phyloP scores from a whole-genome alignment of 2,888 invertebrate species.

The Metallyticus violacea region DNA sequence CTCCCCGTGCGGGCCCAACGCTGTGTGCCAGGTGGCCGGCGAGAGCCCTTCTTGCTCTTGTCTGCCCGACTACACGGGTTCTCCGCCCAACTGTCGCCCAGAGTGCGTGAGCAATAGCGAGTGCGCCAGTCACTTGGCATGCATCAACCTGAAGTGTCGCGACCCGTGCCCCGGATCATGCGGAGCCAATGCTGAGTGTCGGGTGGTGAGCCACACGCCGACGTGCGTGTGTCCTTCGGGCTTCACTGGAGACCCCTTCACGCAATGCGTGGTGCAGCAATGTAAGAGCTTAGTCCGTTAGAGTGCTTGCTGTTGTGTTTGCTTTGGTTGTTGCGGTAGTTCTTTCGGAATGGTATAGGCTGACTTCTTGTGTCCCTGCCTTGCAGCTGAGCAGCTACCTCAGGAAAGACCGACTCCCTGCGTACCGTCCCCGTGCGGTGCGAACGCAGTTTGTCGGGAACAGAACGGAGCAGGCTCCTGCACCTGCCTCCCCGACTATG shows the following conservation, averaged over 20 bases:
- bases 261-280: slow-evolving; percentile 39
- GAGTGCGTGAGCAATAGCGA: slow-evolving; percentile 49
- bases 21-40: slow-evolving; percentile 57
- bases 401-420: slow-evolving; percentile 31
- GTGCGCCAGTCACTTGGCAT: slow-evolving; percentile 46
- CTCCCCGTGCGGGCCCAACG: slow-evolving; percentile 65
- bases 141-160: slow-evolving; percentile 44
- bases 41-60: slow-evolving; percentile 56
- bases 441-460: slow-evolving; percentile 40
- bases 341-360: not conserved
- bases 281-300: slow-evolving; percentile 45
- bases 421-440: slow-evolving; percentile 36
- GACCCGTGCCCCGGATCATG: slow-evolving; percentile 66
- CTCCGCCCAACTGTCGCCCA: slow-evolving; percentile 49
- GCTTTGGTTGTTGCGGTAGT: not conserved
- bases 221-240: slow-evolving; percentile 45
- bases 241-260: slow-evolving; percentile 45
- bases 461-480: slow-evolving; percentile 53
- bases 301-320: slow-evolving; percentile 17
- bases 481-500: slow-evolving; percentile 55
- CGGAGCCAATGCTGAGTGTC: slow-evolving; percentile 43
- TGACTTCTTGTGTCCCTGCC: slow-evolving; percentile 30
- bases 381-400: slow-evolving; percentile 40
- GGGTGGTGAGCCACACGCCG: slow-evolving; percentile 44
- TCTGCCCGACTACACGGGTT: slow-evolving; percentile 47